Evolutionary conservation across 2,797 vertebrate genomes (phyloP), one percentile per base, ranked within the genome.

Genomic region (Poecile montanus): DNA sequence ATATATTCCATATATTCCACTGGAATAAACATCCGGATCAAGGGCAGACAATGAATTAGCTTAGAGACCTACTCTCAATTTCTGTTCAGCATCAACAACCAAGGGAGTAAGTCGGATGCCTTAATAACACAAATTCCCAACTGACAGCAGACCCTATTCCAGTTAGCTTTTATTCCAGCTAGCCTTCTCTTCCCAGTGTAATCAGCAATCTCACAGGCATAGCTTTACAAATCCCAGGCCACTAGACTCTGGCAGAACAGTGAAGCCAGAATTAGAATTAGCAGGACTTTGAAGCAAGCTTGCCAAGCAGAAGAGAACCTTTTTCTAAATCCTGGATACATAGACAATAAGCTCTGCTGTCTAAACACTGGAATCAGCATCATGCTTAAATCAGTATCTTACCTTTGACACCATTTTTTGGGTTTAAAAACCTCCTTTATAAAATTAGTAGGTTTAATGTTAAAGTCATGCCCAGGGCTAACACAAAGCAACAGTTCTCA

Each of bases 151-250:
- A 72, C 36, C 32, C n/a, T 75, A 48, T 48, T 84, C 47, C 88
- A 93, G 47, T n/a, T 75, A 91, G 76, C 62, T 81, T 68, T 73
- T 17, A 42, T 42, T 42, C 42, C 42, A 42, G 42, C 42, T 42
- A 42, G 74, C 76, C 48, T 85, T 47, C 45, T 62, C 62, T 78
- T 89, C 73, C 47, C 73, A 44, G 40, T 10, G 14, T 34, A 83
- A 89, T 80, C 61, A 66, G 58, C n/a, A 88, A 53, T 84, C 67
- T 36, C 82, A 66, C 2, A 93, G 73, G 51, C 70, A 93, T 27
- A 86, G 70, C 36, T 90, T 82, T 71, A 93, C 82, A 96, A 91
- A 93, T 63, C 76, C 87, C 78, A 89, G 85, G 50, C 50, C 66
- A 88, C 26, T 25, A 68, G 34, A 89, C 54, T 93, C 53, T 60